Evolutionary conservation across 1,140 invertebrate species (phyloP), one percentile per base, ranked within the genome.

Genomic region (Drosophila nigromelanica): DNA sequence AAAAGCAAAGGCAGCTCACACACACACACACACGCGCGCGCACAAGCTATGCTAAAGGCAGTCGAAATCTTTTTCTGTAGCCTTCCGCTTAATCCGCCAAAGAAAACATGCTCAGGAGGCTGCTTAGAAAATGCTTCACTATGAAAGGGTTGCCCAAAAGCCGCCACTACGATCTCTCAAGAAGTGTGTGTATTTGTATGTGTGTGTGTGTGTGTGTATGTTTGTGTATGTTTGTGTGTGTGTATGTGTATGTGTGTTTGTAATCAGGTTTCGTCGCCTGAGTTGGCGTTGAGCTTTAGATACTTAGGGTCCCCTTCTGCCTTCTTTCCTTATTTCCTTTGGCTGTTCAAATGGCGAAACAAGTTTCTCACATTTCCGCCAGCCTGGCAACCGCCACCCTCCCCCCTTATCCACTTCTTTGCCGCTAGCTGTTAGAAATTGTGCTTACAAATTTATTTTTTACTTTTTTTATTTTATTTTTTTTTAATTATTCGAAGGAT

Each of bases 311-410:
- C n/a, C 14, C 50, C 30, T 52, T 14, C 7, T 30, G 14, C 55
- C 63, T 61, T 15, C 74, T 47, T 62, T 51, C 43, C 21, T 74
- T 45, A 61, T 58, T 52, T 62, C 61, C 63, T 43, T 61, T 42
- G 12, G 12, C 35, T 48, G 48, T 21, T 40, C 68, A 80, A 83
- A 68, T 76, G 64, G 51, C 47, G 35, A 76, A 86, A 86, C 82
- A 69, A 80, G 81, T 86, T 86, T 86, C 78, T 86, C 82, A 86
- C 62, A 86, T 85, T 85, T 86, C 80, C 76, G 73, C 45, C 40
- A 27, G 24, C 50, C 35, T 21, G 30, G 24, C 42, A 15, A n/a
- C 37, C 67, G 33, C 59, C 27, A 21, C 50, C 10, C 55, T 24
- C 35, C 12, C 58, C 39, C 70, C 48, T 40, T 33, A 40, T 61